These are phyloP conservation scores for Malurus melanocephalus DNA, from an alignment of 2,113 vertebrate genomes.

Conservation along the genomic window DNA sequence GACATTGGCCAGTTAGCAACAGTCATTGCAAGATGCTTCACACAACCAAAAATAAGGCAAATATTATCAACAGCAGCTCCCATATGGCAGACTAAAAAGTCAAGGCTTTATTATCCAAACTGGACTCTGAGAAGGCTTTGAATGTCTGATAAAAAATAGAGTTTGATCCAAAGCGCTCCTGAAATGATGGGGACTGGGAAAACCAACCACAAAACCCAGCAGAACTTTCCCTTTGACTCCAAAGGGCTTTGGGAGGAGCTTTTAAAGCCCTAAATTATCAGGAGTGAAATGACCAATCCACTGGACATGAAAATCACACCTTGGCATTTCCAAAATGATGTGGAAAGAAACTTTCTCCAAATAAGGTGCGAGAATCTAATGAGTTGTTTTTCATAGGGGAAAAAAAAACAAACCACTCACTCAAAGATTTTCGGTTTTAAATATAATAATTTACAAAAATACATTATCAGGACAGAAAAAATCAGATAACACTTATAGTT, in stretches of 20 bases:
- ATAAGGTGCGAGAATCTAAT: background rate
- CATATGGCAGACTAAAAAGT: conserved; percentile 37
- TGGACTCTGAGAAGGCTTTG: conserved; percentile 43
- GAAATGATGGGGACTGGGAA: background rate
- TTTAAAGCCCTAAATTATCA: conserved; percentile 35
- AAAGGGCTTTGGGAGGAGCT: conserved; percentile 23
- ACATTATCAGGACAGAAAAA: conserved; percentile 36
- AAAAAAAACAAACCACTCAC: background rate
- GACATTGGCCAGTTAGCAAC: conserved; percentile 44
- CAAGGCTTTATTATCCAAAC: conserved; percentile 56
- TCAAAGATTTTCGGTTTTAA: background rate
- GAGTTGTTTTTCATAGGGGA: background rate
- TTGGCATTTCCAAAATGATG: background rate
- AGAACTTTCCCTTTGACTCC: background rate
- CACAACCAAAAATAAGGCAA: conserved; percentile 49
- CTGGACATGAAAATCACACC: conserved; percentile 7
- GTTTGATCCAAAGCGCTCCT: conserved; percentile 9
- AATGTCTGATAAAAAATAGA: background rate
- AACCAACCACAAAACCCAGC: background rate
- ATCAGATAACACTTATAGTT: background rate
- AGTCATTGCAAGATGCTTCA: conserved; percentile 50
- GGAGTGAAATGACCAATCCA: conserved; percentile 23
- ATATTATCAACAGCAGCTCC: conserved; percentile 52
- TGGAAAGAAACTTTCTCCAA: background rate
- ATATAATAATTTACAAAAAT: conserved; percentile 49